Evolutionary conservation across 2,113 vertebrate species (phyloP).

Genomic region (Suricata suricatta): DNA sequence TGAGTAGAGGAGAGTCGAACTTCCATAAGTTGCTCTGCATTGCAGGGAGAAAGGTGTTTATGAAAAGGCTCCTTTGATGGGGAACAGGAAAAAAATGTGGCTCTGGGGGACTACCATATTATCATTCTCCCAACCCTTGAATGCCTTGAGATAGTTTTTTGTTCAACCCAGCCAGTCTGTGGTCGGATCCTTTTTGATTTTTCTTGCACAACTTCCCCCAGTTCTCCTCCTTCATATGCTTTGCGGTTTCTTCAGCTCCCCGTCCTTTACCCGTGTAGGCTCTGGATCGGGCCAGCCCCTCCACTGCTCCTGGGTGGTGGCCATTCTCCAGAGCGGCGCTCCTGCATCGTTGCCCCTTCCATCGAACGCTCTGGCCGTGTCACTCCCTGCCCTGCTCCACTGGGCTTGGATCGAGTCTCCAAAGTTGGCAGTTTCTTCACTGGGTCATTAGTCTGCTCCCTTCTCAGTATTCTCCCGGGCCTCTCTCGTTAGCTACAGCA

Average conservation of each 20-base stretch:
- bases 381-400: background rate
- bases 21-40: constrained; percentile 1
- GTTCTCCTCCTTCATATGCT: background rate
- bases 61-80: background rate
- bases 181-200: background rate
- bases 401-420: background rate
- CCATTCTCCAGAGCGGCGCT: background rate
- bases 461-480: background rate
- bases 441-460: constrained; percentile 12
- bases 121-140: background rate
- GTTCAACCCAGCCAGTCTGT: background rate
- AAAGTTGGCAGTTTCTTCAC: background rate
- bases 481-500: background rate
- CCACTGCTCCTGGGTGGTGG: background rate
- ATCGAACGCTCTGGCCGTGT: background rate
- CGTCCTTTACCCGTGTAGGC: background rate
- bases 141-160: constrained; percentile 3
- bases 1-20: background rate
- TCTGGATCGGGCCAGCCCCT: background rate
- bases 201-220: background rate
- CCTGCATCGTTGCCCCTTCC: background rate
- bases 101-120: background rate
- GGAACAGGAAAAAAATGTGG: background rate
- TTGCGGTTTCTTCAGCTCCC: background rate
- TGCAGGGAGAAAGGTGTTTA: background rate